Evolutionary conservation across 2,797 vertebrate genomes (phyloP), one percentile per base, ranked within the genome.

Genomic region (Notolabrus celidotus): DNA sequence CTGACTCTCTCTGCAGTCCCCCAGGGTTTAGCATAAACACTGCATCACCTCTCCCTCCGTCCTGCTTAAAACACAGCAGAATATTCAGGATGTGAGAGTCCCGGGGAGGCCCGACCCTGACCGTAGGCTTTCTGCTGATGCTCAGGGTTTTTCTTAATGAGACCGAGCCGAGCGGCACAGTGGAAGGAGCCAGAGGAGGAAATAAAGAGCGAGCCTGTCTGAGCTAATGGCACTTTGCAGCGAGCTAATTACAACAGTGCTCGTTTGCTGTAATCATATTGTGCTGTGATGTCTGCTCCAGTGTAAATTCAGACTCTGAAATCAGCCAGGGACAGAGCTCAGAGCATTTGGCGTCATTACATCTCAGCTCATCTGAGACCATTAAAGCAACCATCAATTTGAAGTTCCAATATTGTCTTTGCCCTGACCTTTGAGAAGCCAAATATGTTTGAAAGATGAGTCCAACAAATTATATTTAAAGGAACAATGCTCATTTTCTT

Each of bases 111-210:
- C 45, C 12, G 16, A 54, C 56, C 19, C 27, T 5, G 29, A 45
- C 67, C 23, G 11, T 16, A 0, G 2, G 39, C 51, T 72, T 78
- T 80, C 45, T 84, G 84, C 84, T 86, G 82, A 86, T 47, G 72
- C 52, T 50, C 4, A 1, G 51, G n/a, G 50, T 70, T 85, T 74
- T 60, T 59, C 57, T 67, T 85, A 82, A 84, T 84, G 77, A 87
- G 80, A 74, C 49, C 2, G 49, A 63, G 77, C 27, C 16, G 10
- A 51, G 67, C 62, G 7, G 60, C 56, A 51, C 54, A 33, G 63
- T 22, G 49, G 65, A 58, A 58, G 45, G 46, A 61, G 50, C 50
- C 19, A 14, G 61, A 56, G 46, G 22, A 33, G 23, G 14, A 61
- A 31, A 62, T 39, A 23, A 61, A 61, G 61, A 72, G 16, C 17